phyloP scores from a whole-genome alignment of 2,888 invertebrate genomes.

The Fragum whitleyi region DNA sequence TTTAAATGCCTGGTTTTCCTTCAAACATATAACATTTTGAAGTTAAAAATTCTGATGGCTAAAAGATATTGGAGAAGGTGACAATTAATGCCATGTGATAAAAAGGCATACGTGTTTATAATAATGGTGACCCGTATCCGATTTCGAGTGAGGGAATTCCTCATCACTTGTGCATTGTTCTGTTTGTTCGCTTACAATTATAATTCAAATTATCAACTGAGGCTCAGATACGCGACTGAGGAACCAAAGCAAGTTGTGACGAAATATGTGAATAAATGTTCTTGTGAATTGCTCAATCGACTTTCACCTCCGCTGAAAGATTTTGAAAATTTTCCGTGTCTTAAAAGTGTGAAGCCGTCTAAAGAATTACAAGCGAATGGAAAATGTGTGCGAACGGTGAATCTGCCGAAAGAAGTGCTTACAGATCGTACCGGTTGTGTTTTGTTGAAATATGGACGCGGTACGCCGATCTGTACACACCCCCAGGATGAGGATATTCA shows the following conservation, averaged over 20 bases:
- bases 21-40: no score
- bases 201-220: background rate
- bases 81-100: background rate
- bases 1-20: background rate
- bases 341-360: background rate
- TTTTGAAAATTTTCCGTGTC: constrained; percentile 13
- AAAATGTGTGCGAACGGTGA: constrained; percentile 6
- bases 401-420: constrained; percentile 1
- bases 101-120: background rate
- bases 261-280: constrained; percentile 14
- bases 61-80: background rate
- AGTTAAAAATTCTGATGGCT: no score
- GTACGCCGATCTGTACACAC: constrained; percentile 18
- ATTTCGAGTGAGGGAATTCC: background rate
- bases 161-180: background rate
- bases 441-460: constrained; percentile 3
- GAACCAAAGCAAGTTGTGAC: background rate
- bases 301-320: constrained; percentile 4
- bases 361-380: background rate
- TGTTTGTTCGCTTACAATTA: constrained; percentile 10
- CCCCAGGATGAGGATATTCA: constrained; percentile 7
- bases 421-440: background rate
- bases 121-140: constrained; percentile 2
- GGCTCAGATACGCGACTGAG: background rate
- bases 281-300: constrained; percentile 5